These are phyloP conservation scores for Chymomyza caudatula DNA, from an alignment of 2,888 invertebrate species.

Conservation along the genomic window DNA sequence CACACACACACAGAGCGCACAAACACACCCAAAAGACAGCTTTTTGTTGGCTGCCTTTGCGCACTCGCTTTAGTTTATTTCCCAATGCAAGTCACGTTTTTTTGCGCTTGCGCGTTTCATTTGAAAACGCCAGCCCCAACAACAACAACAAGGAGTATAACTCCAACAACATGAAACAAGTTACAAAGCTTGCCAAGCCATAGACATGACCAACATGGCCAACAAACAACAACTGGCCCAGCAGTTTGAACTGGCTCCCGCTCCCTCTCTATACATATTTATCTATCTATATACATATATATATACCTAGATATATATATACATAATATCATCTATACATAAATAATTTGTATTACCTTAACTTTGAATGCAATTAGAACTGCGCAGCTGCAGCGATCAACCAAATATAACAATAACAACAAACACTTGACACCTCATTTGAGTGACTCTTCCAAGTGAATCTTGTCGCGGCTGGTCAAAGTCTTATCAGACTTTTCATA, in stretches of 20 bases:
- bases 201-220: slow-evolving; percentile 18
- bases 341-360: slow-evolving; percentile 33
- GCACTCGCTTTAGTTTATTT: slow-evolving; percentile 59
- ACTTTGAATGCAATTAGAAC: slow-evolving; percentile 5
- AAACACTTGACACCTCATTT: slow-evolving; percentile 58
- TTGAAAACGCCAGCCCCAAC: slow-evolving; percentile 35
- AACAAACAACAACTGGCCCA: slow-evolving; percentile 10
- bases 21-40: slow-evolving; percentile 39
- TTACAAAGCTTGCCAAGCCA: slow-evolving; percentile 25
- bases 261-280: slow-evolving; percentile 20
- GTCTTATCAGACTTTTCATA: slow-evolving; percentile 24
- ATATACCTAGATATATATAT: too few relatives aligned
- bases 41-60: slow-evolving; percentile 12
- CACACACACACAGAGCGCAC: neutral
- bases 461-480: slow-evolving; percentile 14
- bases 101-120: slow-evolving; percentile 31
- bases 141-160: slow-evolving; percentile 12
- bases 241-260: neutral
- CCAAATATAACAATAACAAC: neutral
- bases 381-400: slow-evolving; percentile 19
- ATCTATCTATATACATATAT: slow-evolving; percentile 34
- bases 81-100: slow-evolving; percentile 74
- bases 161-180: slow-evolving; percentile 31
- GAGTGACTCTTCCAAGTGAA: slow-evolving; percentile 38
- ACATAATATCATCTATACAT: slow-evolving; percentile 30